Percentiles rank a stretch among this genome's conserved stretches.
phyloP scores from a whole-genome alignment of 2,888 invertebrate genomes.

The Agriopis leucophaearia region DNA sequence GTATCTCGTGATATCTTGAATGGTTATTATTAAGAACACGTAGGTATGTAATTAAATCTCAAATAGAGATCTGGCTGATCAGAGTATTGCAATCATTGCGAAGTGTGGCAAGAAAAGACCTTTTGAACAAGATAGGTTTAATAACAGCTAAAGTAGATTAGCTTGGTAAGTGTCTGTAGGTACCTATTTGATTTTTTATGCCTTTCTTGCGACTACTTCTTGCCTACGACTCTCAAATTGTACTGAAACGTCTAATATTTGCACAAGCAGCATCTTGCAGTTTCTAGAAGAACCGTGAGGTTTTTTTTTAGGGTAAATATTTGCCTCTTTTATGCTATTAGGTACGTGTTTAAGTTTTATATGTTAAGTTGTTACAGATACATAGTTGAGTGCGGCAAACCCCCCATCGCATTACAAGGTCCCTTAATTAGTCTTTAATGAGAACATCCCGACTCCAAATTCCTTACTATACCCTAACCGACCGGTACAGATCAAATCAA shows the following conservation, averaged over 20 bases:
- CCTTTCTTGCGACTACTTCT: background rate
- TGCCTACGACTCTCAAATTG: background rate
- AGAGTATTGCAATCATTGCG: conserved; percentile 25
- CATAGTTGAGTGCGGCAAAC: too few species aligned
- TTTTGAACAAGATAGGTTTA: conserved; percentile 22
- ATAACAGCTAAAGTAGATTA: conserved; percentile 16
- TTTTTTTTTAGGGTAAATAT: too few species aligned
- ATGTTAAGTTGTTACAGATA: too few species aligned
- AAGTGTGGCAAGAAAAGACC: conserved; percentile 24
- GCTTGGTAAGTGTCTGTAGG: background rate
- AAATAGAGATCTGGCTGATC: conserved; percentile 13
- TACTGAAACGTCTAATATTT: background rate
- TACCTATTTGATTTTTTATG: background rate
- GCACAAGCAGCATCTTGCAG: too few species aligned
- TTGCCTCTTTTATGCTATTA: too few species aligned
- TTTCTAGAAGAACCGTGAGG: too few species aligned
- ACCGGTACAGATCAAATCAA: too few species aligned
- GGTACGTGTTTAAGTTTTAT: too few species aligned
- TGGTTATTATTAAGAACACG: conserved; percentile 15
- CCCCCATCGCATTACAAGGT: too few species aligned
- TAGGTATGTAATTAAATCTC: conserved; percentile 19
- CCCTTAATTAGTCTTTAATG: too few species aligned
- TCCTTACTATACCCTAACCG: too few species aligned
- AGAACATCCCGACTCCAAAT: too few species aligned
- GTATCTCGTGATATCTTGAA: conserved; percentile 9